Base-by-base conservation (phyloP, 2,113 vertebrate species). In the Pomatorhinus ruficollis region DNA sequence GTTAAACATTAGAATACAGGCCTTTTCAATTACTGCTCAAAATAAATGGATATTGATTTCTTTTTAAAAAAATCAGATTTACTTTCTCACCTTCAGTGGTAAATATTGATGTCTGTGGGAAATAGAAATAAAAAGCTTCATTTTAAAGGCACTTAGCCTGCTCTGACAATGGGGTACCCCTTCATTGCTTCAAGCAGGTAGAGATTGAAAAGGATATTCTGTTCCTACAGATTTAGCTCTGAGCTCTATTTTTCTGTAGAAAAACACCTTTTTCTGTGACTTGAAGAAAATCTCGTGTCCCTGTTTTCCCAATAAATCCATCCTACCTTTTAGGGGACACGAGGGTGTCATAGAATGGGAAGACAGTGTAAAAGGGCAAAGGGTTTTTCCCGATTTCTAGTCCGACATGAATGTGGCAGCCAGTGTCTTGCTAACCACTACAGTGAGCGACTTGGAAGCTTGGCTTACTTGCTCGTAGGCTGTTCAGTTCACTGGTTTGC, bases 91-190 rank as follows among this genome's bases (percentile, higher is more conserved):
- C 93, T 96, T 96, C 94, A 42, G 92, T 95, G 96, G 96, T 96
- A 95, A 96, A 94, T 96, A 97, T 97, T 96, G 95, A 95, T 97
- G 92, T 90, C 95, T 94, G 93, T 97, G 96, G 96, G 96, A 96
- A 96, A 90, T 50, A 90, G 95, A 96, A 94, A 95, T 94, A 79
- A 96, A 96, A 96, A 95, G 95, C 76, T 93, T 93, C 79, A 71
- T 93, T 89, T 92, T 87, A 80, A 94, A 92, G 93, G 89, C 95
- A 93, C 89, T 97, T 96, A 92, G 83, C 60, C 63, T 89, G 78
- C 60, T 72, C 69, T 82, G 83, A 78, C 80, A 91, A n/a, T 65
- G 92, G 92, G 92, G 69, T 92, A 90, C 92, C 92, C 88, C 88
- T 64, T 92, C 70, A 11, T 79, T 71, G 56, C 71, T 71, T 92